Base-by-base conservation (phyloP, 2,888 invertebrate genomes). In the Drosophila sordidula region DNA sequence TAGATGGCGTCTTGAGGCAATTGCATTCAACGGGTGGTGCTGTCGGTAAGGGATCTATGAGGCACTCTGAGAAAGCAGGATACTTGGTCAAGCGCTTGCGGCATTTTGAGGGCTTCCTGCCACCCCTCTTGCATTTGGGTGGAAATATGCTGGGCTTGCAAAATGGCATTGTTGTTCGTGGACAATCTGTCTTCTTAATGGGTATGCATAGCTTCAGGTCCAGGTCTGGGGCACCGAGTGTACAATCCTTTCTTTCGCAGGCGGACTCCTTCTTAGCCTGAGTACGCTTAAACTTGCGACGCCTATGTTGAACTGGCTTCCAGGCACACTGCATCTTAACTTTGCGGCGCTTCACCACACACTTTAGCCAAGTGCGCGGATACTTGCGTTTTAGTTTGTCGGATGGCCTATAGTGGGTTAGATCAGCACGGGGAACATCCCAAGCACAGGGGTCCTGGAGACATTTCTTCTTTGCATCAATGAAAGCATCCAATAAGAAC, bases 21-120 rank as follows among this genome's bases (percentile, higher is more conserved):
- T 68, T 70, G 51, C 84, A 88, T 32, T 85, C 80, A 0, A 57
- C 39, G 14, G 75, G 86, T 8, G 67, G 67, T 0, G 58, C 12
- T 3, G 0, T 66, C 45, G 80, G 80, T 11, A 75, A 12, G 0
- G 78, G 74, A 22, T 76, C 84, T 0, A 64, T 59, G 0, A 73
- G 44, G 14, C 89, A 85, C 45, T 85, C 85, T 0, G 89, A 89
- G 16, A 71, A 89, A 6, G 75, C 61, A 0, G 89, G 89, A 14
- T 85, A 85, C 5, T 86, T 86, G 4, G 85, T 85, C 2, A 70
- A 4, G 0, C 74, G 84, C 25, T 72, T 78, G 9, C 41, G 50
- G 38, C 84, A 87, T 0, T 14, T 14, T 0, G 5, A 0, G 0
- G 36, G 59, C 3, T 9, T 34, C 0, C 63, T 42, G 0, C 1